phyloP scores from a whole-genome alignment of 1,140 invertebrate genomes.

The Leucophenga varia region DNA sequence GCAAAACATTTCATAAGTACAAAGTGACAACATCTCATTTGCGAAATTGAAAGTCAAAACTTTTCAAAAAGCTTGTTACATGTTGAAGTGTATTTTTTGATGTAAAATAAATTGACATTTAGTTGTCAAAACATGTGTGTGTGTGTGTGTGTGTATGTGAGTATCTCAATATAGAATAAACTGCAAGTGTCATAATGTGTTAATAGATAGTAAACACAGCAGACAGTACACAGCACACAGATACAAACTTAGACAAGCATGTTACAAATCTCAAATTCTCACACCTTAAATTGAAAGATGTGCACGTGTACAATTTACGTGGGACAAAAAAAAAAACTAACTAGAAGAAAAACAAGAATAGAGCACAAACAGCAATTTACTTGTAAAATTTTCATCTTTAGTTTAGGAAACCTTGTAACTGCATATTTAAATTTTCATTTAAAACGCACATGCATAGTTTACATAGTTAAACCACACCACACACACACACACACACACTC shows the following conservation, averaged over 20 bases:
- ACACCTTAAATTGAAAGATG: no score
- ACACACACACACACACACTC: no score
- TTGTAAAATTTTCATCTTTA: no score
- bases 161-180: no score
- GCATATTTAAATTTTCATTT: slow-evolving; percentile 42
- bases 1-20: no score
- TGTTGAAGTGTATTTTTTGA: slow-evolving; percentile 22
- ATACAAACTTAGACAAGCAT: slow-evolving; percentile 19
- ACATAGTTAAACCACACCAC: no score
- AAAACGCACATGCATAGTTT: no score
- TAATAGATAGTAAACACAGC: slow-evolving; percentile 33
- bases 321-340: no score
- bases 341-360: no score
- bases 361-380: no score
- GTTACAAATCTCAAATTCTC: no score
- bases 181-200: slow-evolving; percentile 42
- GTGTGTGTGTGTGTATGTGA: neutral
- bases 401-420: slow-evolving; percentile 36
- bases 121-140: slow-evolving; percentile 34
- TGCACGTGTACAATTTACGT: no score
- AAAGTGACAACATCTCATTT: slow-evolving; percentile 47
- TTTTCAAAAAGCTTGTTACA: slow-evolving; percentile 35
- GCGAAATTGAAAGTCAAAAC: slow-evolving; percentile 51
- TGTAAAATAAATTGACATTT: slow-evolving; percentile 51
- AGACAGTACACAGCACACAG: neutral